Percentiles rank a stretch among this genome's conserved stretches.
Evolutionary conservation across 2,888 invertebrate species (phyloP).

Genomic region (Meganola albula): DNA sequence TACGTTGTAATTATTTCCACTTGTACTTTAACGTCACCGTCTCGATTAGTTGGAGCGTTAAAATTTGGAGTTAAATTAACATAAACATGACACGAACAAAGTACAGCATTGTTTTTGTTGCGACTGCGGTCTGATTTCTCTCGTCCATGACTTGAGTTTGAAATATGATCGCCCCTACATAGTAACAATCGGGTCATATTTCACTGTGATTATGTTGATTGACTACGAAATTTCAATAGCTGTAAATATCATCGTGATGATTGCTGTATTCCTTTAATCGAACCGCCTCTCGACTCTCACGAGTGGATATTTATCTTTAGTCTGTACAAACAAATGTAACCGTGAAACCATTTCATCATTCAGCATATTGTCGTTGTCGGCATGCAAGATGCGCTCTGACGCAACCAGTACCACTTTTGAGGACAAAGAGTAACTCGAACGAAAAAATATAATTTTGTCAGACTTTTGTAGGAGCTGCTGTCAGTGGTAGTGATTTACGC

Average conservation of each 20-base stretch:
- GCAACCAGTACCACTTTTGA: constrained; percentile 32
- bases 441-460: constrained; percentile 59
- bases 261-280: constrained; percentile 42
- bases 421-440: constrained; percentile 42
- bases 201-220: constrained; percentile 31
- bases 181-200: constrained; percentile 29
- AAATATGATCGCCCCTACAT: constrained; percentile 23
- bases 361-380: constrained; percentile 46
- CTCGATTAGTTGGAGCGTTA: constrained; percentile 38
- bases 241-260: constrained; percentile 36
- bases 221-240: constrained; percentile 35
- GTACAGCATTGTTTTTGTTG: constrained; percentile 18
- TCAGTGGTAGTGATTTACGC: constrained; percentile 65
- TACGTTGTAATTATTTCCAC: constrained; percentile 64
- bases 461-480: constrained; percentile 57
- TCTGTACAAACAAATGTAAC: constrained; percentile 63
- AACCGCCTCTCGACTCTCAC: constrained; percentile 41
- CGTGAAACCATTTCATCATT: constrained; percentile 65
- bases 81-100: constrained; percentile 21
- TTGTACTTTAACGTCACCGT: constrained; percentile 50
- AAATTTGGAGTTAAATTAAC: constrained; percentile 21
- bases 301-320: constrained; percentile 53
- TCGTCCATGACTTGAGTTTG: constrained; percentile 16
- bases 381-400: constrained; percentile 38
- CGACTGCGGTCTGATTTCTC: constrained; percentile 18